Percentiles rank a stretch among this genome's conserved stretches.
These are phyloP conservation scores for Emberiza fucata DNA, from an alignment of 2,113 vertebrate species.

Conservation along the genomic window DNA sequence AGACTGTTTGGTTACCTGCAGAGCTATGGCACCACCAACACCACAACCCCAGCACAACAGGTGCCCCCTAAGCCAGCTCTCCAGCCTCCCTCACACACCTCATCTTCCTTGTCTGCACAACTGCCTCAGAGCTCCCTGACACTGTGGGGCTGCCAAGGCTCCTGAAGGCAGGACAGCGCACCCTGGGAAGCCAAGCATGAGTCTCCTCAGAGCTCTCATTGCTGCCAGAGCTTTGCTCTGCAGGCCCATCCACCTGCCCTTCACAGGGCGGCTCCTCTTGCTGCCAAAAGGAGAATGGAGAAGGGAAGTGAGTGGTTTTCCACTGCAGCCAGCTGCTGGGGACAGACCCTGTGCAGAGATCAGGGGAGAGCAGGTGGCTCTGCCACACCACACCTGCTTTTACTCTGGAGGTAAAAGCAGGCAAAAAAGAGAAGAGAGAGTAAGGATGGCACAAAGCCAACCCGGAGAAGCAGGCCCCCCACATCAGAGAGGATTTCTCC, in stretches of 20 bases:
- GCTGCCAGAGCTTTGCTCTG: neutral
- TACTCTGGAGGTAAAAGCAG: neutral
- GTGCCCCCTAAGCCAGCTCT: neutral
- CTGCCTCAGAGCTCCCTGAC: neutral
- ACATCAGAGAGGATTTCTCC: neutral
- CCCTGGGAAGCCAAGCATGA: neutral
- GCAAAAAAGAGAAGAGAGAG: neutral
- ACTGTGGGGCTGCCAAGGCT: neutral
- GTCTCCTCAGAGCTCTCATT: neutral
- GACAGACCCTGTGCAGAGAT: neutral
- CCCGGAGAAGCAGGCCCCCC: neutral
- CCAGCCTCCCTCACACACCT: neutral
- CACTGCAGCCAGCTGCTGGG: neutral
- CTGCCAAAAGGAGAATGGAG: fast-evolving
- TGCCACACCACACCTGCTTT: neutral
- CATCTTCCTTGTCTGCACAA: neutral
- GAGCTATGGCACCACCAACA: fast-evolving
- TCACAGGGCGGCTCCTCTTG: fast-evolving
- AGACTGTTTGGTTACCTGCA: neutral
- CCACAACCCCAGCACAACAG: neutral
- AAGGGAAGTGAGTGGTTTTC: neutral
- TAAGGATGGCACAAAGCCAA: neutral
- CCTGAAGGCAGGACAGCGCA: neutral
- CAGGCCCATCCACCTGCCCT: neutral
- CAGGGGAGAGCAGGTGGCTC: neutral